Conservation (phyloP, 2,797 vertebrate genomes). For the Lophius americanus region DNA sequence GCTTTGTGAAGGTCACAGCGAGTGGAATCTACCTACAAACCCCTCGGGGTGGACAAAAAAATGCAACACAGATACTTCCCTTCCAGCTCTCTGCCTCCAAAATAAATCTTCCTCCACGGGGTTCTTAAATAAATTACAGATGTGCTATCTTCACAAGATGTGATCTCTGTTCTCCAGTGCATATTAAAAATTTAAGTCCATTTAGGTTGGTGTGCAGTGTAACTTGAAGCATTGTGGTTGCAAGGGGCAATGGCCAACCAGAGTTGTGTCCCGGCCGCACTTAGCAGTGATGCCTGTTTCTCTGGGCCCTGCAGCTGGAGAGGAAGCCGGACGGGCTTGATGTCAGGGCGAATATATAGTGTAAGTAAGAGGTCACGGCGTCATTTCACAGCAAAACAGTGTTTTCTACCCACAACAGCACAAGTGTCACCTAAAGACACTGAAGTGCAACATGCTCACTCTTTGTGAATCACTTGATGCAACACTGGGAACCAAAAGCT, state of each 20-base stretch:
- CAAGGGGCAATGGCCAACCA: constrained; percentile 64
- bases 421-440: constrained; percentile 29
- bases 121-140: constrained; percentile 82
- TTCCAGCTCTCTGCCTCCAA: constrained; percentile 63
- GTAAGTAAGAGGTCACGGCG: constrained; percentile 51
- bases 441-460: constrained; percentile 24
- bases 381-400: constrained; percentile 32
- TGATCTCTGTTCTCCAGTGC: constrained; percentile 77
- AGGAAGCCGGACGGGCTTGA: constrained; percentile 43
- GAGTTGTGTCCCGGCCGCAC: constrained; percentile 61
- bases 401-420: constrained; percentile 38
- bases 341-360: constrained; percentile 46
- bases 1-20: constrained; percentile 65
- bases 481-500: constrained; percentile 21
- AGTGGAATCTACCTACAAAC: constrained; percentile 63
- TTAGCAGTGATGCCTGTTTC: constrained; percentile 65
- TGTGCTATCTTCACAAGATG: constrained; percentile 79
- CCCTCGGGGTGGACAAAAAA: constrained; percentile 62
- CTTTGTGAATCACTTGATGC: constrained; percentile 24
- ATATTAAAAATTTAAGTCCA: constrained; percentile 83
- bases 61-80: constrained; percentile 66
- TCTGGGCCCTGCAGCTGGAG: constrained; percentile 41
- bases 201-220: constrained; percentile 78
- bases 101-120: constrained; percentile 71
- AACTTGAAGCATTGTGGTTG: constrained; percentile 75